These are phyloP conservation scores for Drosophila oshimai DNA, from an alignment of 1,140 invertebrate species.

Conservation along the genomic window DNA sequence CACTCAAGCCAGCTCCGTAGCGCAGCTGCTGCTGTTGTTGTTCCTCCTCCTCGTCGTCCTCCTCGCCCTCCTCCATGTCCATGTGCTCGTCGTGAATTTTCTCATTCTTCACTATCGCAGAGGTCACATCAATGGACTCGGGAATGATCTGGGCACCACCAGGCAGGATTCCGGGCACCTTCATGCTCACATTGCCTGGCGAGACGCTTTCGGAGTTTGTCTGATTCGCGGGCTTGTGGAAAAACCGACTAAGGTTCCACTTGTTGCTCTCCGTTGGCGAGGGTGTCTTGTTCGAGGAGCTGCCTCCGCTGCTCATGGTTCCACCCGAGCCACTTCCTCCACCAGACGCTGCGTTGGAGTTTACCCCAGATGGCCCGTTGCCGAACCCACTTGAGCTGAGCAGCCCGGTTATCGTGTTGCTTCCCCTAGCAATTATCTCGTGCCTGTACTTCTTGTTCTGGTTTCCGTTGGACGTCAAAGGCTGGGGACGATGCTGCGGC, in stretches of 20 bases:
- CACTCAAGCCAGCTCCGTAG: constrained; percentile 53
- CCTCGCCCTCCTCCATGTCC: constrained; percentile 62
- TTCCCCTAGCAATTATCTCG: constrained; percentile 63
- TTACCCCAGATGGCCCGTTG: background rate
- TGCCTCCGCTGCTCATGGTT: constrained; percentile 57
- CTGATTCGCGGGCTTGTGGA: constrained; percentile 65
- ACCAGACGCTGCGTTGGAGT: background rate
- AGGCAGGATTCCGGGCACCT: constrained; percentile 64
- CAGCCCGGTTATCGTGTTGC: constrained; percentile 61
- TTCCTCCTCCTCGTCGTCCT: constrained; percentile 39
- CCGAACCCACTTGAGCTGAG: constrained; percentile 59
- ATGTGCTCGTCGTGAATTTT: constrained; percentile 52
- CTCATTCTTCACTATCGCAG: constrained; percentile 75
- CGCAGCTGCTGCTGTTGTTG: constrained; percentile 49
- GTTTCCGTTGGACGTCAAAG: constrained; percentile 36
- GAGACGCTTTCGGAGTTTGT: constrained; percentile 52
- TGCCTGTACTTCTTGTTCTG: constrained; percentile 67
- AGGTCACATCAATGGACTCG: constrained; percentile 70
- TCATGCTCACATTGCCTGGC: constrained; percentile 69
- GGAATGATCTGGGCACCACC: constrained; percentile 79
- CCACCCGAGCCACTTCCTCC: constrained; percentile 10
- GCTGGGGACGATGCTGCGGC: constrained; percentile 21
- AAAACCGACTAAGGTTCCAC: constrained; percentile 71
- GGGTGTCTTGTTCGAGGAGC: constrained; percentile 76
- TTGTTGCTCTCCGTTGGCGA: constrained; percentile 77